Percentiles rank a stretch among this genome's conserved stretches.
Evolutionary conservation across 2,113 vertebrate species (phyloP).

Genomic region (Catharus bicknelli): DNA sequence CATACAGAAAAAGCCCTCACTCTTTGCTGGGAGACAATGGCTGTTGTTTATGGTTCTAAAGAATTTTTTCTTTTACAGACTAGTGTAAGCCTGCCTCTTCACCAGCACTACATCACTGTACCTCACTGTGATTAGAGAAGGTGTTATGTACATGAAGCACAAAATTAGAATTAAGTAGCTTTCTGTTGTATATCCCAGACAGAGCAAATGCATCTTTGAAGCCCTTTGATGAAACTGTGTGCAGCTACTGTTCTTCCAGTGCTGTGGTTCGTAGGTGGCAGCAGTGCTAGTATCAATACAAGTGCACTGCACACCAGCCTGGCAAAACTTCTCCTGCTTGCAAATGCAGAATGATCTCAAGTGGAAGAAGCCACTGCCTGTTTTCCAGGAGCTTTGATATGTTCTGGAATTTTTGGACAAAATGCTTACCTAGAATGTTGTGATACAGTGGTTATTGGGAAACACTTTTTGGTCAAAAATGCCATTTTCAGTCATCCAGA

Average conservation of each 20-base stretch:
- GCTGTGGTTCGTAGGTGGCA: not conserved
- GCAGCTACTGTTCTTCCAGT: not conserved
- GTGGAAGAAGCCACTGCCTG: not conserved
- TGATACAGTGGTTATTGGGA: not conserved
- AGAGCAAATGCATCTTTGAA: not conserved
- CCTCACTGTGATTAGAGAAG: not conserved
- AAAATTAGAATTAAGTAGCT: not conserved
- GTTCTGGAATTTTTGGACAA: not conserved
- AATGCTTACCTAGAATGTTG: not conserved
- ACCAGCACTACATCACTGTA: not conserved
- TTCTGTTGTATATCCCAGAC: not conserved
- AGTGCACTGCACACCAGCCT: not conserved
- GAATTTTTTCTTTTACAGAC: not conserved
- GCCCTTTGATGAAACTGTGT: not conserved
- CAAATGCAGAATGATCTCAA: not conserved
- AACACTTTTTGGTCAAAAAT: not conserved
- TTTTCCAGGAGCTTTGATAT: not conserved
- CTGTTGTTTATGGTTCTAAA: not conserved
- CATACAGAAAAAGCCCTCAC: not conserved
- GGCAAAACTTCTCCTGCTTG: not conserved
- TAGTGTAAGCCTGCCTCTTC: not conserved
- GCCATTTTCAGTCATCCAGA: not conserved
- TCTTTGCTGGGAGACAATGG: not conserved
- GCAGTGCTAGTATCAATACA: not conserved
- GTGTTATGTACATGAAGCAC: not conserved